Base-by-base conservation (phyloP, 2,888 invertebrate genomes). In the Cryptus viduatorius region DNA sequence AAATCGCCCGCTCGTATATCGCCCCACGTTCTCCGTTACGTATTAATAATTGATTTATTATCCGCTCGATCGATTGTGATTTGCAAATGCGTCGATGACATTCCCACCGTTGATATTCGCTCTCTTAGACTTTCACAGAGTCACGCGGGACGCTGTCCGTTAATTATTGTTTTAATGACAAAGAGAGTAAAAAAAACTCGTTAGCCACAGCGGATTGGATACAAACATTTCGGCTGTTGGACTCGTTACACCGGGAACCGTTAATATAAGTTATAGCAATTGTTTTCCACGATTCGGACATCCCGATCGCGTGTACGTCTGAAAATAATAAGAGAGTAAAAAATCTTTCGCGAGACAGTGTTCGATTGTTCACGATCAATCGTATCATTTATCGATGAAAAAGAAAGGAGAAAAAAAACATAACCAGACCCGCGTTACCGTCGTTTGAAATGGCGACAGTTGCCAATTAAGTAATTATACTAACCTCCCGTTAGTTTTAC, bases 401-500 rank as follows among this genome's bases (percentile, higher is more conserved):
- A 8, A 1, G 48, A 12, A 48, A 61, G 19, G n/a, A 50, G 31
- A 71, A 42, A 44, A 71, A 56, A n/a, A 64, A 56, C 16, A 19
- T 29, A n/a, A 64, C 46, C 37, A 69, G 71, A 53, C 19, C 75
- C 78, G 69, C 79, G 83, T 73, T 79, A 76, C 59, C 72, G 72
- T 68, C 72, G 79, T 72, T 67, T 61, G 44, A 64, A 78, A 69
- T n/a, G 67, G 78, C 69, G 68, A 78, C 56, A 53, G 68, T 82
- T 87, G 87, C 86, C 85, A 87, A 84, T 88, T 85, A 59, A 84
- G 76, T 73, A 61, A 84, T 84, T 61, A 69, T 77, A 76, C 85
- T 87, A 88, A 86, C 81, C 83, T 85, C 86, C 80, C 87, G 86
- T 89, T 90, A 88, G 86, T 90, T 90, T 91, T 91, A 90, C 86